phyloP scores from a whole-genome alignment of 1,140 invertebrate species.

The Drosophila novamexicana region DNA sequence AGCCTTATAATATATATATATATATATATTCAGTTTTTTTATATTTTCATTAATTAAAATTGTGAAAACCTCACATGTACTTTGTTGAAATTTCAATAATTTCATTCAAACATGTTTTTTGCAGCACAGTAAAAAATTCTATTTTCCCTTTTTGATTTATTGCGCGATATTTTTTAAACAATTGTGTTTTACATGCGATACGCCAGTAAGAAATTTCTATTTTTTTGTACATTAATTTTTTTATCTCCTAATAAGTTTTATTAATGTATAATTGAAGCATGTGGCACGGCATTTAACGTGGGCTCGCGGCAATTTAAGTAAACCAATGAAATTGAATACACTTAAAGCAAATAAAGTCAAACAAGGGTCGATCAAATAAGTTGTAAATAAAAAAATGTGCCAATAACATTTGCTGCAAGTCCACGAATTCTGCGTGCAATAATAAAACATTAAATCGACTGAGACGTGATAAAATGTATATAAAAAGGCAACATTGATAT shows the following conservation, averaged over 20 bases:
- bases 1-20: too few relatives aligned
- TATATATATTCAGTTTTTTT: too few relatives aligned
- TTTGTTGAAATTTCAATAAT: not conserved
- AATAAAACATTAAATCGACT: not conserved
- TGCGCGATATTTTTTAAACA: not conserved
- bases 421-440: too few relatives aligned
- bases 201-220: not conserved
- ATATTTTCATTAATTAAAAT: too few relatives aligned
- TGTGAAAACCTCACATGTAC: too few relatives aligned
- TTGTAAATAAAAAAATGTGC: slow-evolving; percentile 37
- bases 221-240: slow-evolving; percentile 7
- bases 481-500: too few relatives aligned
- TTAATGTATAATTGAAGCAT: slow-evolving; percentile 59
- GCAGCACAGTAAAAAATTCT: not conserved
- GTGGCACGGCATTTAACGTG: slow-evolving; percentile 38
- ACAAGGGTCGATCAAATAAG: slow-evolving; percentile 41
- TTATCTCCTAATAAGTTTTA: slow-evolving; percentile 48
- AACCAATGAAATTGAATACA: slow-evolving; percentile 55
- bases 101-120: not conserved
- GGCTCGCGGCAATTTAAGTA: slow-evolving; percentile 21
- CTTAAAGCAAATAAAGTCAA: slow-evolving; percentile 39
- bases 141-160: not conserved
- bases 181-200: slow-evolving; percentile 28
- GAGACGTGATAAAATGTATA: not conserved
- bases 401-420: slow-evolving; percentile 41